These are phyloP conservation scores for Megaceryle maxima DNA, from an alignment of 2,113 vertebrate species.

Conservation along the genomic window DNA sequence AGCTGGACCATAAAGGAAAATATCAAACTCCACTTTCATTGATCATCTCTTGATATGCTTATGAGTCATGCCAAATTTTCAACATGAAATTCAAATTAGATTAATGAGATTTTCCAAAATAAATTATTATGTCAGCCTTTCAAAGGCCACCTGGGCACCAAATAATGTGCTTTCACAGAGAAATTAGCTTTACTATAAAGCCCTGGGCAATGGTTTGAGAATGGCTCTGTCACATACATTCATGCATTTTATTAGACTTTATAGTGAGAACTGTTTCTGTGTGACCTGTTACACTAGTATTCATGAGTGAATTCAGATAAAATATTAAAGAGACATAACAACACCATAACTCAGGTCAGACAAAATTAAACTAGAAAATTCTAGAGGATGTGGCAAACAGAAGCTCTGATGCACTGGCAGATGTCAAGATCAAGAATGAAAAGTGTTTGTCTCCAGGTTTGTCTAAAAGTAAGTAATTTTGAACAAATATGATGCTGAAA, in stretches of 20 bases:
- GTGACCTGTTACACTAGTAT: not conserved
- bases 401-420: not conserved
- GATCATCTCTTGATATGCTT: not conserved
- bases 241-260: not conserved
- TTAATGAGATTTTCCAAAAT: not conserved
- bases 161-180: not conserved
- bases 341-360: not conserved
- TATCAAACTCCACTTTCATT: not conserved
- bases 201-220: not conserved
- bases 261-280: not conserved
- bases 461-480: not conserved
- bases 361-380: not conserved
- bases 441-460: not conserved
- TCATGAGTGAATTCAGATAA: not conserved
- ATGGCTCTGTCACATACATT: not conserved
- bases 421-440: not conserved
- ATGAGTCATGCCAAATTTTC: not conserved
- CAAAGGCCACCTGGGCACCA: not conserved
- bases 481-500: not conserved
- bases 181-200: not conserved
- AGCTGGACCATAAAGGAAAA: not conserved
- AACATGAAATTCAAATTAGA: not conserved
- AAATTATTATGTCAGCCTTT: not conserved
- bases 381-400: not conserved
- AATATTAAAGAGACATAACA: not conserved